Conservation (phyloP, 2,113 vertebrate genomes). For the Perccottus glenii region DNA sequence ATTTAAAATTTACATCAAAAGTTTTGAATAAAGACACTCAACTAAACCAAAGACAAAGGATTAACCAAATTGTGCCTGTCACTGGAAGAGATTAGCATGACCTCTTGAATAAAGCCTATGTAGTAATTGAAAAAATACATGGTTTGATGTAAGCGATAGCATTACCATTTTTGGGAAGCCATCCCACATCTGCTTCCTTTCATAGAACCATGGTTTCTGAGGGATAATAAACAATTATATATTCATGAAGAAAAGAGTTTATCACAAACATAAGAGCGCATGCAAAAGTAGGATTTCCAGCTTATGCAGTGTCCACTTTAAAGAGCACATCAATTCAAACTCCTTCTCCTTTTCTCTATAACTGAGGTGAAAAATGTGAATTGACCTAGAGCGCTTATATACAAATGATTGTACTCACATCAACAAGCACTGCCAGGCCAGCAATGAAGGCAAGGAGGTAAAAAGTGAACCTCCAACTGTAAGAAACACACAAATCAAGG, state of each 20-base stretch:
- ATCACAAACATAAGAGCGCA: constrained; percentile 9
- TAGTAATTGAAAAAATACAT: background rate
- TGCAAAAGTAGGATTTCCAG: background rate
- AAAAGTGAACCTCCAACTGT: constrained; percentile 98
- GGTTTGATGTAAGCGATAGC: background rate
- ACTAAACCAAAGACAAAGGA: background rate
- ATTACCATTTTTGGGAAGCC: constrained; percentile 91
- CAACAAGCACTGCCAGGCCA: constrained; percentile 88
- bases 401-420: constrained; percentile 83
- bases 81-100: background rate
- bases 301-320: background rate
- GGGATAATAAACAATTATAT: constrained; percentile 18
- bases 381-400: background rate
- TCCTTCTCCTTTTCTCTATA: background rate
- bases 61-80: background rate
- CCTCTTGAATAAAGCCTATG: background rate
- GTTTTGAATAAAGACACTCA: background rate
- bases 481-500: constrained; percentile 70
- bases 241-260: constrained; percentile 11
- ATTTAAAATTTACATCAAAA: background rate
- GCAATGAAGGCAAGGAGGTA: constrained; percentile 96
- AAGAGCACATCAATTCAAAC: background rate
- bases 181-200: constrained; percentile 87
- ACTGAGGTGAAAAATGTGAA: too few species aligned
- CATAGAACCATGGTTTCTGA: constrained; percentile 95